phyloP scores from a whole-genome alignment of 1,140 invertebrate genomes.

The Rhynchophorus ferrugineus region DNA sequence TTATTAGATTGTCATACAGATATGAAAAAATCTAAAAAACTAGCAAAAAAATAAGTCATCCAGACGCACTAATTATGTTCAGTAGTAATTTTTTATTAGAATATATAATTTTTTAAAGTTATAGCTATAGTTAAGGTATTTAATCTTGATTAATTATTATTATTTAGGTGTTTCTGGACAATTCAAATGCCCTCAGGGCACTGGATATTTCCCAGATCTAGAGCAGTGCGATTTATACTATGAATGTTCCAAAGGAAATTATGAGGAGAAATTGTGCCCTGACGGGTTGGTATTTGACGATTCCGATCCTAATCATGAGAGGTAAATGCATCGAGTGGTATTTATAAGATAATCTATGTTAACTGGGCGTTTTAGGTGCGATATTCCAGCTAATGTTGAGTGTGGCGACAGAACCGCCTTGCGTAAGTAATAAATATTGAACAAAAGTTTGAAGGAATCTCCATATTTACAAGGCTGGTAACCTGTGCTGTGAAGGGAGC shows the following conservation, averaged over 20 bases:
- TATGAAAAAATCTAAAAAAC: no score
- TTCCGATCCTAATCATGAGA: conserved; percentile 62
- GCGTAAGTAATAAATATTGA: conserved; percentile 56
- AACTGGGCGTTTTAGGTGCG: conserved; percentile 46
- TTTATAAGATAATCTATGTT: background rate
- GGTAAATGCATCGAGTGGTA: background rate
- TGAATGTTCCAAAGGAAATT: conserved; percentile 56
- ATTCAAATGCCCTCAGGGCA: conserved; percentile 64
- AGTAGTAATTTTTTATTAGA: no score
- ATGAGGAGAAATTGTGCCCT: conserved; percentile 67
- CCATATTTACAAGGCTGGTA: no score
- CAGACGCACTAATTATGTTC: no score
- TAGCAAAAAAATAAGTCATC: no score
- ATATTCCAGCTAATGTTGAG: conserved; percentile 71
- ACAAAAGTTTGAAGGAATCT: no score
- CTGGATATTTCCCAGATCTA: conserved; percentile 67
- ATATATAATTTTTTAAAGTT: no score
- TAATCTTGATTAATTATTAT: no score
- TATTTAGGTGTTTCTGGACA: conserved; percentile 31
- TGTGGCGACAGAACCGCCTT: conserved; percentile 65
- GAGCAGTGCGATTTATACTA: conserved; percentile 79
- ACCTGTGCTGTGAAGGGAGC: no score
- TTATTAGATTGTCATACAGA: no score
- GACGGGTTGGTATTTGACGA: conserved; percentile 77
- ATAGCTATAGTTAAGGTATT: no score